Evolutionary conservation across 2,797 vertebrate species (phyloP).

Genomic region (Thunnus albacares): DNA sequence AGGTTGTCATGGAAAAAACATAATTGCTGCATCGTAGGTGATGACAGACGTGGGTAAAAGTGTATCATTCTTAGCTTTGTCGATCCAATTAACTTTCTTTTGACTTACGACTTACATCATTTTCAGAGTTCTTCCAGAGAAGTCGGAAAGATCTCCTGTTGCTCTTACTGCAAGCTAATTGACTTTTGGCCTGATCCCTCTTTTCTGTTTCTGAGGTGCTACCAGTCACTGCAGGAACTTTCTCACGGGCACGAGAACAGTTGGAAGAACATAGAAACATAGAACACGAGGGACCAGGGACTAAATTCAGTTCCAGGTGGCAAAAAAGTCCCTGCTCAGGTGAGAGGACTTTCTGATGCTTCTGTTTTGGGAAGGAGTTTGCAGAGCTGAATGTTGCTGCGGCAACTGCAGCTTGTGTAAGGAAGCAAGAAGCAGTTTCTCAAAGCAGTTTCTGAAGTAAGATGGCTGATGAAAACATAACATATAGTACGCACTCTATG

Average conservation of each 20-base stretch:
- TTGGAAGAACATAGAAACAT: too few relatives aligned
- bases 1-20: conserved; percentile 73
- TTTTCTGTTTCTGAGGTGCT: neutral
- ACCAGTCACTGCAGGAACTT: too few relatives aligned
- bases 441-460: neutral
- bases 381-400: neutral
- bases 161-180: neutral
- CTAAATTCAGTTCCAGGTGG: neutral
- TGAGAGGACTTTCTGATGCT: neutral
- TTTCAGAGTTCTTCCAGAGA: neutral
- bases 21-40: conserved; percentile 64
- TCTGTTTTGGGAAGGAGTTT: neutral
- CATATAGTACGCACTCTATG: neutral
- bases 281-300: neutral
- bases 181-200: neutral
- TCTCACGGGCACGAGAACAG: too few relatives aligned
- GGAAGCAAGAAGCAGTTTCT: neutral
- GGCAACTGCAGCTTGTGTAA: neutral
- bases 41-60: conserved; percentile 25
- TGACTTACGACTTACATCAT: conserved; percentile 11
- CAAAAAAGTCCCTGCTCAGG: neutral
- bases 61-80: conserved; percentile 13
- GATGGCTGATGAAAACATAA: neutral
- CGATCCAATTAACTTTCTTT: neutral
- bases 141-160: neutral